Conservation (phyloP, 2,113 vertebrate species). For the Pteronura brasiliensis region DNA sequence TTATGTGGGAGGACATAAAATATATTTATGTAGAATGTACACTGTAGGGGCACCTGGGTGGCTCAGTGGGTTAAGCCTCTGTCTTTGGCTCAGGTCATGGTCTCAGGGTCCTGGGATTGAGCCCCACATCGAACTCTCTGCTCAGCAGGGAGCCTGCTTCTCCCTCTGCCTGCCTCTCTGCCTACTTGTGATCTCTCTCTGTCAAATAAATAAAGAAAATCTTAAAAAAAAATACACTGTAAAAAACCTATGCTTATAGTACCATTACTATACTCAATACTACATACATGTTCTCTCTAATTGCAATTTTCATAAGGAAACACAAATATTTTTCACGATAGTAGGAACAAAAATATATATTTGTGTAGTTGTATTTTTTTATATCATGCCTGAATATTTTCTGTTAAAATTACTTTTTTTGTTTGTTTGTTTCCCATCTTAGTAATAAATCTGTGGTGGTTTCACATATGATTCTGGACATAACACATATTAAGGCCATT, state of each 20-base stretch:
- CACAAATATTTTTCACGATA: neutral
- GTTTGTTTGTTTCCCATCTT: neutral
- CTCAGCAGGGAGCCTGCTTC: too few species aligned
- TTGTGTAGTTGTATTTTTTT: neutral
- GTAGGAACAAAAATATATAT: neutral
- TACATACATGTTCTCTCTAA: neutral
- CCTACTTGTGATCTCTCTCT: too few species aligned
- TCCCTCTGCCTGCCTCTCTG: too few species aligned
- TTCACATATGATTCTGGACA: neutral
- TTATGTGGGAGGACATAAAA: neutral
- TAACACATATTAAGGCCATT: neutral
- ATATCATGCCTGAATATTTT: neutral
- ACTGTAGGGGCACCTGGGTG: neutral
- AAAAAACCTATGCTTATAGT: neutral
- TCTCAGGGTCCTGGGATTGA: too few species aligned
- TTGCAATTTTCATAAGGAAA: neutral
- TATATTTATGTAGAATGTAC: neutral
- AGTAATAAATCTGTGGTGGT: neutral
- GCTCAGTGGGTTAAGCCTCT: too few species aligned
- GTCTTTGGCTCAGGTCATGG: too few species aligned
- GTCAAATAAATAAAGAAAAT: too few species aligned
- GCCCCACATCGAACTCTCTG: too few species aligned
- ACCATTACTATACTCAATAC: neutral
- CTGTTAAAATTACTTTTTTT: neutral
- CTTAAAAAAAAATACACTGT: neutral